These are phyloP conservation scores for Leptobrachium leishanense DNA, from an alignment of 2,113 vertebrate genomes.

Conservation along the genomic window DNA sequence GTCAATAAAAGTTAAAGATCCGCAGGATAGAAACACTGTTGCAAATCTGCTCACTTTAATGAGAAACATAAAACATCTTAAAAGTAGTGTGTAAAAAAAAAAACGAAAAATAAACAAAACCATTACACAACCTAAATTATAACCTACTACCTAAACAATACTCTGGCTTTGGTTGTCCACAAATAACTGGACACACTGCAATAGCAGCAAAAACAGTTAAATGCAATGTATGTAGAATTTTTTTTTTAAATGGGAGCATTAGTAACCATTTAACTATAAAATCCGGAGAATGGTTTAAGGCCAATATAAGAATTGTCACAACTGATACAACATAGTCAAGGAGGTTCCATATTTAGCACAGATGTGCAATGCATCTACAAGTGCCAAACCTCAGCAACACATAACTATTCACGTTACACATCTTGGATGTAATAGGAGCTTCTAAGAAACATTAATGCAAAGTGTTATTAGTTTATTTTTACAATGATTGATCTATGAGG, in stretches of 20 bases:
- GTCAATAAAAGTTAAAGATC: constrained; percentile 60
- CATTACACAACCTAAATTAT: background rate
- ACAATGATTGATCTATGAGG: too few species aligned
- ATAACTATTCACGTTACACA: too few species aligned
- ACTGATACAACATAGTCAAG: background rate
- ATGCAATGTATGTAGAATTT: too few species aligned
- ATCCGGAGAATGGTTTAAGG: constrained; percentile 68
- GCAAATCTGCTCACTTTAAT: constrained; percentile 70
- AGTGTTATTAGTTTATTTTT: too few species aligned
- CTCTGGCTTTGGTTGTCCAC: constrained; percentile 62
- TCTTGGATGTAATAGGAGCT: too few species aligned
- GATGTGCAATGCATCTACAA: background rate
- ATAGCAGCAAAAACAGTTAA: constrained; percentile 60
- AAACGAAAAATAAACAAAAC: constrained; percentile 48
- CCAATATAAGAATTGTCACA: constrained; percentile 55
- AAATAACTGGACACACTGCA: constrained; percentile 59
- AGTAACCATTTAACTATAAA: constrained; percentile 56
- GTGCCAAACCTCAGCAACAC: too few species aligned
- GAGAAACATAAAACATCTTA: constrained; percentile 61
- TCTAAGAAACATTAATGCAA: too few species aligned
- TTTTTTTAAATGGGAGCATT: constrained; percentile 54
- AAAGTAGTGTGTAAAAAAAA: constrained; percentile 59
- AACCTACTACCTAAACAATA: constrained; percentile 55
- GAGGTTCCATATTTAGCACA: background rate
- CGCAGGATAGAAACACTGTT: constrained; percentile 63